Conservation (phyloP, 2,888 invertebrate species). For the Acrobeloides nanus region DNA sequence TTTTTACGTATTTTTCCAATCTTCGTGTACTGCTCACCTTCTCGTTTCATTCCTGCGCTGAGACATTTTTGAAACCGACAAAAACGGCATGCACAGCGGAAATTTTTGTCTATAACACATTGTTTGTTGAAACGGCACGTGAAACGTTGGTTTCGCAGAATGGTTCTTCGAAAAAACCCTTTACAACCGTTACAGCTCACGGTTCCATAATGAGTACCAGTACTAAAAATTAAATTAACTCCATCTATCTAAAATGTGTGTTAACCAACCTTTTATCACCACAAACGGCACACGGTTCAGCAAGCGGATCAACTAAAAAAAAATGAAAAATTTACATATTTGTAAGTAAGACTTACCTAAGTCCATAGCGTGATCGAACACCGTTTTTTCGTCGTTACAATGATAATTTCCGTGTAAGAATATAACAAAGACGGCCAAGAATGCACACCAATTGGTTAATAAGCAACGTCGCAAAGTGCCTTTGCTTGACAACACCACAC, state of each 20-base stretch:
- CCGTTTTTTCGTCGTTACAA: too few relatives aligned
- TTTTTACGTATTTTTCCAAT: too few relatives aligned
- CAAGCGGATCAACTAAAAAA: constrained; percentile 40
- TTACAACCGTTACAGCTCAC: constrained; percentile 50
- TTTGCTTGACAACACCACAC: too few relatives aligned
- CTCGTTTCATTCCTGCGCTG: constrained; percentile 49
- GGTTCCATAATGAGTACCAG: constrained; percentile 37
- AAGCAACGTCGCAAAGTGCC: too few relatives aligned
- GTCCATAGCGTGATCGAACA: too few relatives aligned
- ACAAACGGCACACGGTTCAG: constrained; percentile 51
- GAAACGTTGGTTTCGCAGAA: constrained; percentile 52
- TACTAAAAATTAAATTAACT: constrained; percentile 5
- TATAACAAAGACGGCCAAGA: too few relatives aligned
- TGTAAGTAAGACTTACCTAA: constrained; percentile 1
- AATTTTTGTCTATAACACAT: constrained; percentile 54
- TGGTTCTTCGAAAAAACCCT: constrained; percentile 53
- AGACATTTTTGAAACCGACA: constrained; percentile 52
- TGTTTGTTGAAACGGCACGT: constrained; percentile 52
- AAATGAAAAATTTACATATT: background rate
- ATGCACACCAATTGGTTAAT: too few relatives aligned
- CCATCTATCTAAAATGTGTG: background rate
- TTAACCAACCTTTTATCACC: constrained; percentile 36
- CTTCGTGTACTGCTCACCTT: constrained; percentile 27
- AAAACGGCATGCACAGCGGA: constrained; percentile 49
- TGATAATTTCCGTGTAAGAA: too few relatives aligned